Conservation (phyloP, 2,113 vertebrate genomes). For the Halcyon senegalensis region DNA sequence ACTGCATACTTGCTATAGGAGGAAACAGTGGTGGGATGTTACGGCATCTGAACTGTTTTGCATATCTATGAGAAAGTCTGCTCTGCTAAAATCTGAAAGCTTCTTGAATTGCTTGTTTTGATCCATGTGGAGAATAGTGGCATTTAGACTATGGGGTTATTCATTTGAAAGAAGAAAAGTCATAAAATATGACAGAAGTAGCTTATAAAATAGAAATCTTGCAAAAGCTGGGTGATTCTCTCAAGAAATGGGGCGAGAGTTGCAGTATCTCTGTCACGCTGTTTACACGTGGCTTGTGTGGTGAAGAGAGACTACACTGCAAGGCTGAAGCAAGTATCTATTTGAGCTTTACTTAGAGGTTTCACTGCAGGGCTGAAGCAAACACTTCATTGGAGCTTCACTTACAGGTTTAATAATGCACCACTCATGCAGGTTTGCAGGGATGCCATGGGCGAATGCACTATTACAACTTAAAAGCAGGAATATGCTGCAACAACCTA, state of each 20-base stretch:
- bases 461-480: too few relatives aligned
- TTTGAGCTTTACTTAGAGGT: too few relatives aligned
- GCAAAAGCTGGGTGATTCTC: not conserved
- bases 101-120: not conserved
- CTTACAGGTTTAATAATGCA: too few relatives aligned
- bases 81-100: not conserved
- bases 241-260: not conserved
- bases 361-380: too few relatives aligned
- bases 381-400: too few relatives aligned
- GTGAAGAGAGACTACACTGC: too few relatives aligned
- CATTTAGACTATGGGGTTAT: not conserved
- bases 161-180: not conserved
- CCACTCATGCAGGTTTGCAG: too few relatives aligned
- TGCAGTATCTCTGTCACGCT: not conserved
- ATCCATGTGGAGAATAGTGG: not conserved
- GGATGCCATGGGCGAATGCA: too few relatives aligned
- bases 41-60: not conserved
- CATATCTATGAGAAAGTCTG: not conserved
- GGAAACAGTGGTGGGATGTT: not conserved
- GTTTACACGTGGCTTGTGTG: not conserved
- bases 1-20: not conserved
- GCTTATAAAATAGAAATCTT: not conserved
- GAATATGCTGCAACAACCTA: not conserved
- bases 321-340: too few relatives aligned
- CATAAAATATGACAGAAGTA: not conserved